Conservation (phyloP, 2,888 invertebrate species). For the Andrena chrysosceles region DNA sequence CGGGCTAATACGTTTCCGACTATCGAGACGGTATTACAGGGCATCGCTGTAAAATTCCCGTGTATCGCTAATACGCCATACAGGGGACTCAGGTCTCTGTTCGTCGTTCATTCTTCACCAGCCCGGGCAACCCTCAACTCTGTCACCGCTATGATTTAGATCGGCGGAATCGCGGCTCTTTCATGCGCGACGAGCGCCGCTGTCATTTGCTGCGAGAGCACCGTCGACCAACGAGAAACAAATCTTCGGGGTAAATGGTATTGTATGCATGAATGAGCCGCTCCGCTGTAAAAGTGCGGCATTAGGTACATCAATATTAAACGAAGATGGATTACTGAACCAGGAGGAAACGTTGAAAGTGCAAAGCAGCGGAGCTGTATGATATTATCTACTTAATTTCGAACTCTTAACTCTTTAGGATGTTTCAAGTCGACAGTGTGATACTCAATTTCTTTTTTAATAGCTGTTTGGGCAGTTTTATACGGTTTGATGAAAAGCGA, state of each 20-base stretch:
- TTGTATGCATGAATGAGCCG: constrained; percentile 1
- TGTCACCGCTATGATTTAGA: constrained; percentile 28
- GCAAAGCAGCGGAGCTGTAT: too few relatives aligned
- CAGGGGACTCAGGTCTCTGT: not conserved
- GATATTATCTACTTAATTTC: too few relatives aligned
- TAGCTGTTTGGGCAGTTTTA: too few relatives aligned
- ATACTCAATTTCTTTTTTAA: too few relatives aligned
- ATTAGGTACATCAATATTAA: not conserved
- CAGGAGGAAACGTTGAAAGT: too few relatives aligned
- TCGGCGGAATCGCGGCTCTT: not conserved
- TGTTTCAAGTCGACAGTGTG: too few relatives aligned
- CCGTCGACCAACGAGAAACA: not conserved
- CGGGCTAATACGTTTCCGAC: constrained; percentile 43
- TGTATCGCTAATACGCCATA: constrained; percentile 8
- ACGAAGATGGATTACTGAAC: not conserved
- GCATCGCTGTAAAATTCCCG: constrained; percentile 28
- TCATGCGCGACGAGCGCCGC: not conserved
- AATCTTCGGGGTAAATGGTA: not conserved
- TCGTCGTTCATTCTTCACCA: not conserved
- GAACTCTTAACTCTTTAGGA: too few relatives aligned
- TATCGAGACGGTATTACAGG: constrained; percentile 29
- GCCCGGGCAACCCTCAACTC: not conserved
- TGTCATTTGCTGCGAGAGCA: constrained; percentile 1
- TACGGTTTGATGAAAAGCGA: too few relatives aligned
- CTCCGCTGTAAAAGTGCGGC: not conserved